These are phyloP conservation scores for Myotis vivesi DNA, from an alignment of 2,797 vertebrate genomes.

Conservation along the genomic window DNA sequence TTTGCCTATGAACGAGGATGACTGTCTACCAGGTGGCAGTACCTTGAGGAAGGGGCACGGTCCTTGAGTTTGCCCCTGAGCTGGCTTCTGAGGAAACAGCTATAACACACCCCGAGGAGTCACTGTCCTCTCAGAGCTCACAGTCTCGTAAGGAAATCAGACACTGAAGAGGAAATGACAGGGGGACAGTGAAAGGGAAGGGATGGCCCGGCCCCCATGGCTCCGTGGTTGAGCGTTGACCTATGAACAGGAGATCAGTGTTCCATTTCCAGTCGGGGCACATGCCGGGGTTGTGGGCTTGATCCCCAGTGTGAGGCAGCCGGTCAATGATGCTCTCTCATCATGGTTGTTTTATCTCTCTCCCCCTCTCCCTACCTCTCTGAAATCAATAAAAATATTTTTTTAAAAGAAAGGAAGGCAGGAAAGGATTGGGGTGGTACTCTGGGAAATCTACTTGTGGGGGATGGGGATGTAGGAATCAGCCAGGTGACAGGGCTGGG, in stretches of 20 bases:
- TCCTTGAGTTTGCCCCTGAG: not conserved
- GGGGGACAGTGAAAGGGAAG: not conserved
- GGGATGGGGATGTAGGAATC: not conserved
- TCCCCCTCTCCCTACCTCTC: no score
- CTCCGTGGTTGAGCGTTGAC: not conserved
- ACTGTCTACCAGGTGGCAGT: not conserved
- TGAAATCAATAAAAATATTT: not conserved
- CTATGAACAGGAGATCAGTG: not conserved
- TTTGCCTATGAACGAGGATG: not conserved
- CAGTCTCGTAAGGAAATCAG: not conserved
- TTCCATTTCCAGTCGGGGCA: not conserved
- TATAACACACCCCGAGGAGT: not conserved
- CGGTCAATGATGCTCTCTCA: not conserved
- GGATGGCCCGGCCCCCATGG: fast-evolving
- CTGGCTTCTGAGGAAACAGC: not conserved
- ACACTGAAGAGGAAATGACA: not conserved
- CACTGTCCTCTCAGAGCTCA: not conserved
- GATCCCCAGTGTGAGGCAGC: not conserved
- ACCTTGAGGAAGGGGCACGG: not conserved
- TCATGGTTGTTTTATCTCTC: not conserved
- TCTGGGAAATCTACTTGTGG: not conserved
- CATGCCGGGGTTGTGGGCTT: not conserved
- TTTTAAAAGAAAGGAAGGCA: not conserved
- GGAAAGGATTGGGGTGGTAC: not conserved
- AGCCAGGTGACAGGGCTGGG: fast-evolving